Evolutionary conservation across 2,113 vertebrate genomes (phyloP).

Genomic region (Epinephelus moara): DNA sequence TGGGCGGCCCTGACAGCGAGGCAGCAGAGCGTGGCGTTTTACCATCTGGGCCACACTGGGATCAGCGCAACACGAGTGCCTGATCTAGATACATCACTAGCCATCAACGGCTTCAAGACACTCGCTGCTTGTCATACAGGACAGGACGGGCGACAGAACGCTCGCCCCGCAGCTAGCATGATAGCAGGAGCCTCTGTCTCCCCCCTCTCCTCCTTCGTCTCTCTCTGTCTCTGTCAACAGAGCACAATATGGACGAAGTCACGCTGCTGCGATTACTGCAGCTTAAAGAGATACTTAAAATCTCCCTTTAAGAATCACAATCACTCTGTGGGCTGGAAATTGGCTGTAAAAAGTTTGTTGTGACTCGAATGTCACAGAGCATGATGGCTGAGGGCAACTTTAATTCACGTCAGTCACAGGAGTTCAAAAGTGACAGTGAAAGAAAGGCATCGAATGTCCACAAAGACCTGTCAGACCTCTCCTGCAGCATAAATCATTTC

Average conservation of each 20-base stretch:
- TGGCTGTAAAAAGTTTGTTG: background rate
- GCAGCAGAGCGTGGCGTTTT: conserved; percentile 60
- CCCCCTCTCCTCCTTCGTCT: background rate
- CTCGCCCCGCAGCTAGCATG: conserved; percentile 57
- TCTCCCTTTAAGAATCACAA: background rate
- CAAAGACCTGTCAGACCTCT: background rate
- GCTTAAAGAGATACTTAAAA: conserved; percentile 12
- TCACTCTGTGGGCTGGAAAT: background rate
- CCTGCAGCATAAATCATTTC: background rate
- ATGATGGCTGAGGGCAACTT: background rate
- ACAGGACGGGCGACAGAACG: conserved; percentile 54
- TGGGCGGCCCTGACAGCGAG: conserved; percentile 51
- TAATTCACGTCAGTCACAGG: background rate
- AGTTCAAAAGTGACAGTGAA: background rate
- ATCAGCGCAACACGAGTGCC: conserved; percentile 68
- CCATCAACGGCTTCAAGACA: conserved; percentile 63
- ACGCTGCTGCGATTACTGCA: conserved; percentile 22
- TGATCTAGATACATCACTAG: conserved; percentile 75
- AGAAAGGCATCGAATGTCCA: background rate
- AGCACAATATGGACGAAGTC: conserved; percentile 44
- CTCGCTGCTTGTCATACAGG: conserved; percentile 59
- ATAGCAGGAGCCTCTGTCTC: conserved; percentile 28
- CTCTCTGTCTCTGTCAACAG: conserved; percentile 1
- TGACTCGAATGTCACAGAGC: background rate
- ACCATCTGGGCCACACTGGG: conserved; percentile 72